Conservation (phyloP, 2,113 vertebrate genomes). For the Megaceryle maxima region DNA sequence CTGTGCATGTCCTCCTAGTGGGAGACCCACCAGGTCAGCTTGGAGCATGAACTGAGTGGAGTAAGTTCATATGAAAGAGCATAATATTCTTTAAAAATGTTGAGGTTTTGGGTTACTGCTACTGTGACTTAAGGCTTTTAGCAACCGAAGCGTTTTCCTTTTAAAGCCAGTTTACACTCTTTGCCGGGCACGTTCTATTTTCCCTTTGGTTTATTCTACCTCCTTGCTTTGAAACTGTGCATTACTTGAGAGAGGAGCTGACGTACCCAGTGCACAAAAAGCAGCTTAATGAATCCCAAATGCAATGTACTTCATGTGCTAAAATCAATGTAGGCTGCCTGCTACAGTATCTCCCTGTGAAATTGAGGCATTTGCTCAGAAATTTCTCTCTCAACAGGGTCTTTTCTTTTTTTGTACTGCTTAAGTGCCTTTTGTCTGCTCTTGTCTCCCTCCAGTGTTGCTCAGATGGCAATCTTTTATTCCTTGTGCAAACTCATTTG, state of each 20-base stretch:
- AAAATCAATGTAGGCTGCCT: conserved; percentile 53
- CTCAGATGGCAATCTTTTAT: conserved; percentile 56
- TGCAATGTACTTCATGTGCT: conserved; percentile 40
- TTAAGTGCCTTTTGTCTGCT: conserved; percentile 62
- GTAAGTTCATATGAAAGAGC: not conserved
- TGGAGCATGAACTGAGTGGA: not conserved
- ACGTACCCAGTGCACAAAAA: conserved; percentile 35
- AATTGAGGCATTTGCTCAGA: conserved; percentile 56
- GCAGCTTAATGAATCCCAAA: conserved; percentile 45
- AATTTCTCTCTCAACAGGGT: conserved; percentile 63
- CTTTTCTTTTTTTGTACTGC: conserved; percentile 49
- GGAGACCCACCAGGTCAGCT: not conserved
- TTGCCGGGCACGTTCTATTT: not conserved
- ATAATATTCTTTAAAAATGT: not conserved
- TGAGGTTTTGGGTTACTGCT: not conserved
- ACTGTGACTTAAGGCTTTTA: not conserved
- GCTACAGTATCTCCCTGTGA: conserved; percentile 45
- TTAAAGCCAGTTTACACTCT: not conserved
- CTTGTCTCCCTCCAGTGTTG: conserved; percentile 54
- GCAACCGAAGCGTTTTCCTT: conserved; percentile 20
- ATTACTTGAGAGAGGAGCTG: conserved; percentile 33
- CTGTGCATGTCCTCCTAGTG: not conserved
- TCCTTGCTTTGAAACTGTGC: not conserved
- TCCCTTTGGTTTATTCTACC: conserved; percentile 17
- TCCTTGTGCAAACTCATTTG: conserved; percentile 63